Conservation (phyloP, 2,888 invertebrate genomes). For the Phorcus lineatus region DNA sequence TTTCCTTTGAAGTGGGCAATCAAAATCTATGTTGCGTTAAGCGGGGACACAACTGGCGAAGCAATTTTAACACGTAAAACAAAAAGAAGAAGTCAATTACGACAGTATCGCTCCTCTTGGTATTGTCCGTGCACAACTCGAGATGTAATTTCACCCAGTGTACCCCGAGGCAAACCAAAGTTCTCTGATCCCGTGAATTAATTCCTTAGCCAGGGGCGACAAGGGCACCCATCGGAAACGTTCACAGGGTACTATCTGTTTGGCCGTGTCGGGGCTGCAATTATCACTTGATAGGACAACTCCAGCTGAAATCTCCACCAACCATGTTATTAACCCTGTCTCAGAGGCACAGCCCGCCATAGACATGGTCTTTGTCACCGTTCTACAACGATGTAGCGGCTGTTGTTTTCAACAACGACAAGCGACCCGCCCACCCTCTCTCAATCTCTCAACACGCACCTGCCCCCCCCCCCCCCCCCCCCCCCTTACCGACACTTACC, state of each 20-base stretch:
- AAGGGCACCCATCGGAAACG: conserved; percentile 17
- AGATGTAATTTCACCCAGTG: conserved; percentile 1
- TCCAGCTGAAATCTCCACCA: conserved; percentile 4
- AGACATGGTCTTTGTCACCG: not conserved
- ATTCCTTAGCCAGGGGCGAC: not conserved
- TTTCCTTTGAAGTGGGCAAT: not conserved
- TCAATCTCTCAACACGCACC: not conserved
- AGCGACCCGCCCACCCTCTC: not conserved
- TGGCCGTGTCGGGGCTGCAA: not conserved
- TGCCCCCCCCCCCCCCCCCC: not conserved
- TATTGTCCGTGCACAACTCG: not conserved
- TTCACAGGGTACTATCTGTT: not conserved
- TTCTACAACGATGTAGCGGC: not conserved
- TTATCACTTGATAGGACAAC: conserved; percentile 17
- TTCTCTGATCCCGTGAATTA: conserved; percentile 11
- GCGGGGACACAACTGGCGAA: not conserved
- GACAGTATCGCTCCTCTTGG: not conserved
- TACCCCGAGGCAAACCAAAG: not conserved
- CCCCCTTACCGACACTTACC: no score
- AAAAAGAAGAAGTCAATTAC: conserved; percentile 6
- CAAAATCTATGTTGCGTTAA: not conserved
- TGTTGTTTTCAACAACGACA: not conserved
- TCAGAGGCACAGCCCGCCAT: not conserved
- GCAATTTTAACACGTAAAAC: not conserved
- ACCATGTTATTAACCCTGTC: conserved; percentile 6